Evolutionary conservation across 1,140 invertebrate genomes (phyloP), one percentile per base, ranked within the genome.

Genomic region (Philotrypesis tridentata): DNA sequence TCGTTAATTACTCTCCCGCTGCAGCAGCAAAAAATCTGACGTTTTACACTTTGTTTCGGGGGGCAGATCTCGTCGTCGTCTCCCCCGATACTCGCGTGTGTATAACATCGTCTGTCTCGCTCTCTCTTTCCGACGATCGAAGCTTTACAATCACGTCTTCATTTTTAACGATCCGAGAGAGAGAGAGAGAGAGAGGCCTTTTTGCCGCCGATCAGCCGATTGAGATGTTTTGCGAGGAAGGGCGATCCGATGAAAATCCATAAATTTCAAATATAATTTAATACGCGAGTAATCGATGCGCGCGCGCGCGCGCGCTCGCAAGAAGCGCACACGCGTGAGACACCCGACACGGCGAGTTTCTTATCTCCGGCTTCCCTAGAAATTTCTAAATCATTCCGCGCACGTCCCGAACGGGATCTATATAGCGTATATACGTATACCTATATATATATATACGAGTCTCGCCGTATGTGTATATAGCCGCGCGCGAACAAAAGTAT

Each of bases 361-460:
- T 79, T 37, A 79, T 70, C 43, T 23, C 23, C 17, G 14, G 60
- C 37, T 43, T 68, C 37, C 27, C 12, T 67, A 27, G 40, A 79
- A 60, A 70, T 79, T 68, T 78, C 40, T 37, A 33, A 79, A 37
- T 60, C 48, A 71, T 72, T 79, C 68, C 17, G n/a, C n/a, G 33
- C 78, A 63, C 33, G 55, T 72, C 9, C 43, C n/a, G 1, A 72
- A 79, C 55, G 31, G 55, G 77, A 79, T 71, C 21, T 70, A 3
- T 37, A n/a, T n/a, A n/a, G n/a, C n/a, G n/a, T n/a, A n/a, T n/a
- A n/a, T n/a, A n/a, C n/a, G n/a, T n/a, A n/a, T n/a, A n/a, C n/a
- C n/a, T n/a, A n/a, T 37, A 37, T 37, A 37, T 37, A 37, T 37
- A 9, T 43, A 43, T 43, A 61, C 77, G 11, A 61, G 67, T 71